Conservation (phyloP, 1,140 invertebrate genomes). For the Brachionus manjavacas region DNA sequence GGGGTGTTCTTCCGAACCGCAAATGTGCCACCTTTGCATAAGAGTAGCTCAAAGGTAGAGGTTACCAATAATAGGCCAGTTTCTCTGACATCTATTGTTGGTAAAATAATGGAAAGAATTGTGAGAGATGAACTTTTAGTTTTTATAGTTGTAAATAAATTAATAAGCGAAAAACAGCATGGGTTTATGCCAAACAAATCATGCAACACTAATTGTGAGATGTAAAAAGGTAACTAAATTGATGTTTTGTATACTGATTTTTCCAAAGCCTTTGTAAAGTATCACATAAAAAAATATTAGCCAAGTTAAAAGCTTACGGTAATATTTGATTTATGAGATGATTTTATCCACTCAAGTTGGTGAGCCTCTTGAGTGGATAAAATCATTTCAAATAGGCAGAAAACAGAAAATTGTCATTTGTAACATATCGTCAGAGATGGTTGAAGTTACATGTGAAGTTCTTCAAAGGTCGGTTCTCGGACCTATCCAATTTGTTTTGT, state of each 20-base stretch:
- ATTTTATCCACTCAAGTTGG: too few relatives aligned
- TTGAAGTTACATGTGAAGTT: background rate
- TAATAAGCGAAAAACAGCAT: background rate
- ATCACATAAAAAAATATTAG: background rate
- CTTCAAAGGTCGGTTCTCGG: background rate
- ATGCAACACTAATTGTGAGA: background rate
- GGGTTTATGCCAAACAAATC: background rate
- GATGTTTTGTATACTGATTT: background rate
- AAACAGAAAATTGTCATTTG: too few relatives aligned
- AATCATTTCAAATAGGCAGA: background rate
- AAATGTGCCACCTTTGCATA: background rate
- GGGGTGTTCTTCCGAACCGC: too few relatives aligned
- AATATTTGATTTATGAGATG: too few relatives aligned
- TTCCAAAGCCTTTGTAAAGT: background rate
- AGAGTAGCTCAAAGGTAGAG: background rate
- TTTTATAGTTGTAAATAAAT: background rate
- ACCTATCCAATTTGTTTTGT: background rate
- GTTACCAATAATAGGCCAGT: background rate
- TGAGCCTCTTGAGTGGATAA: background rate
- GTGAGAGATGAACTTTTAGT: background rate
- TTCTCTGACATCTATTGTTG: background rate
- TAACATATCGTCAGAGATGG: too few relatives aligned
- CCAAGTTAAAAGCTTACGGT: background rate
- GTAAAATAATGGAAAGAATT: background rate
- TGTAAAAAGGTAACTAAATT: background rate